Percentiles rank a stretch among this genome's conserved stretches.
These are phyloP conservation scores for Amiota minor DNA, from an alignment of 2,888 invertebrate genomes.

Conservation along the genomic window DNA sequence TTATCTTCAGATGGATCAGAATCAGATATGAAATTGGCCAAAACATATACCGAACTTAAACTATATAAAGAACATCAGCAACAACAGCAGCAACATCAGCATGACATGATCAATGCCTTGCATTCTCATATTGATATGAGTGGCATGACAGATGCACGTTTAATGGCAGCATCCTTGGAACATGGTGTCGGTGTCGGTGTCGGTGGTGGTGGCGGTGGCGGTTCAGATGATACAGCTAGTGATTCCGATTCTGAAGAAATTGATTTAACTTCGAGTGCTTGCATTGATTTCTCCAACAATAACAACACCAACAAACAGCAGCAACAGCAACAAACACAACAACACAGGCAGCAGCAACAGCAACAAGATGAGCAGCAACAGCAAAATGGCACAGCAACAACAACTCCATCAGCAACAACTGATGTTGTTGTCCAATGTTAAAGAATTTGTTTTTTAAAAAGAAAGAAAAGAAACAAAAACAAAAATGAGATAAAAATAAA, in stretches of 20 bases:
- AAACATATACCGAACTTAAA: constrained; percentile 73
- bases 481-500: too few relatives aligned
- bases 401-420: constrained; percentile 32
- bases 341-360: constrained; percentile 36
- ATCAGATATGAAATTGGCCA: constrained; percentile 55
- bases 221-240: constrained; percentile 64
- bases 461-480: too few relatives aligned
- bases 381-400: constrained; percentile 18
- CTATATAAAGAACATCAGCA: constrained; percentile 65
- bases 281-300: constrained; percentile 73
- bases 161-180: constrained; percentile 52
- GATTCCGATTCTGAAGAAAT: constrained; percentile 74
- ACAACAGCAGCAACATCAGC: constrained; percentile 39
- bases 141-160: constrained; percentile 51
- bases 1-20: constrained; percentile 25
- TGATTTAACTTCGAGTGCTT: constrained; percentile 72
- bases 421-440: constrained; percentile 36
- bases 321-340: constrained; percentile 31
- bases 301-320: constrained; percentile 69
- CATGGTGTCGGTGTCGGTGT: constrained; percentile 43
- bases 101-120: constrained; percentile 40
- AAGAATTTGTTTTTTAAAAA: not conserved
- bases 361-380: constrained; percentile 31
- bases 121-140: constrained; percentile 51
- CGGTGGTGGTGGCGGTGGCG: constrained; percentile 35